Percentiles rank a stretch among this genome's conserved stretches.
phyloP scores from a whole-genome alignment of 2,888 invertebrate species.

The Thera obeliscata region DNA sequence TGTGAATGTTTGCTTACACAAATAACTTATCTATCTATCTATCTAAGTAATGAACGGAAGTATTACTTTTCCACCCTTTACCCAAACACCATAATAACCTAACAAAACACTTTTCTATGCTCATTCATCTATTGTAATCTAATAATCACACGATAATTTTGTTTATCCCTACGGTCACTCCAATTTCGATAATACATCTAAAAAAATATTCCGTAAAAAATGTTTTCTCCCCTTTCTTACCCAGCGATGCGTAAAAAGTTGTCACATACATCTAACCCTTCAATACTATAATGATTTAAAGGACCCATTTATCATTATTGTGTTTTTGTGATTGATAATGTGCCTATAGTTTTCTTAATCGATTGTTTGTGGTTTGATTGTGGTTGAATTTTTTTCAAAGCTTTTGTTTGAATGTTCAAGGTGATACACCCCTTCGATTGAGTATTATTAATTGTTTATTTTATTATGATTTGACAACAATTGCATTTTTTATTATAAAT shows the following conservation, averaged over 20 bases:
- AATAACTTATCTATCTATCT: no score
- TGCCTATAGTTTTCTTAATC: constrained; percentile 57
- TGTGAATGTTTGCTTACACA: no score
- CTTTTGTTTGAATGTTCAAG: constrained; percentile 36
- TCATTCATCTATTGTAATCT: constrained; percentile 65
- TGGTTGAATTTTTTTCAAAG: constrained; percentile 54
- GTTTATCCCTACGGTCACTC: constrained; percentile 73
- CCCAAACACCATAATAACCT: constrained; percentile 35
- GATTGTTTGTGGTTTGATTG: constrained; percentile 71
- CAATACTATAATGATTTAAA: constrained; percentile 43
- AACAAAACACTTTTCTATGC: constrained; percentile 53
- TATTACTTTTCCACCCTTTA: constrained; percentile 21
- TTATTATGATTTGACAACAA: constrained; percentile 12
- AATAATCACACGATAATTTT: constrained; percentile 74
- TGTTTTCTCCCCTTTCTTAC: constrained; percentile 60
- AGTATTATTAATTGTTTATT: constrained; percentile 36
- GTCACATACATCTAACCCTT: constrained; percentile 61
- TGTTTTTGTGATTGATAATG: constrained; percentile 67
- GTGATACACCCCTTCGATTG: constrained; percentile 64
- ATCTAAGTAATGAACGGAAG: background rate
- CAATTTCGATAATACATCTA: constrained; percentile 73
- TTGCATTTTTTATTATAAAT: background rate
- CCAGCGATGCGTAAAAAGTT: constrained; percentile 62
- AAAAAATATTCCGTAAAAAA: constrained; percentile 79
- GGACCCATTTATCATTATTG: constrained; percentile 49